These are phyloP conservation scores for Anthoptus insignis DNA, from an alignment of 2,888 invertebrate species.

Conservation along the genomic window DNA sequence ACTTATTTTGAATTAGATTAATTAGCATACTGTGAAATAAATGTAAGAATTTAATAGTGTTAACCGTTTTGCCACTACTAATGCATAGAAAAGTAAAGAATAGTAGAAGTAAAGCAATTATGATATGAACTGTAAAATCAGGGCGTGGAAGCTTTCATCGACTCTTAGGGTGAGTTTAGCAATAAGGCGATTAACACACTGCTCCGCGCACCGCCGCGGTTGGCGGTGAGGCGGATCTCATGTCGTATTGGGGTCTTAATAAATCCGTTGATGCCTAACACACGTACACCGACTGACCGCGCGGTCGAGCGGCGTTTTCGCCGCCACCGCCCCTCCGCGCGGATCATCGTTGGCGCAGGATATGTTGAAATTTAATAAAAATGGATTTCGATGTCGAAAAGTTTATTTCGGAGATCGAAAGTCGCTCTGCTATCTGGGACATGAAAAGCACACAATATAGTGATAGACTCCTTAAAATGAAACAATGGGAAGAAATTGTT, in stretches of 20 bases:
- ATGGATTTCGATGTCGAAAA: constrained; percentile 7
- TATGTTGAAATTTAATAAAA: not conserved
- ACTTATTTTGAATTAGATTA: constrained; percentile 45
- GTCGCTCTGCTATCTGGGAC: not conserved
- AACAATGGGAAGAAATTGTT: too few relatives aligned
- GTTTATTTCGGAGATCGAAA: constrained; percentile 6
- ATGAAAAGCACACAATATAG: too few relatives aligned
- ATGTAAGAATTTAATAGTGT: too few relatives aligned
- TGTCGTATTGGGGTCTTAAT: constrained; percentile 2
- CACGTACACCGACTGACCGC: constrained; percentile 9
- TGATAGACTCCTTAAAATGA: too few relatives aligned
- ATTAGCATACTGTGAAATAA: constrained; percentile 29
- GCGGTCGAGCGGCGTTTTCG: constrained; percentile 8
- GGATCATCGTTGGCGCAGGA: not conserved
- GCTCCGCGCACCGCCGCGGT: not conserved
- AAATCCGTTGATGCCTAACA: not conserved
- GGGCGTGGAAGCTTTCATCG: too few relatives aligned
- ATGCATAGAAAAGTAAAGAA: too few relatives aligned
- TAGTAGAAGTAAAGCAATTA: too few relatives aligned
- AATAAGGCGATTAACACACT: too few relatives aligned
- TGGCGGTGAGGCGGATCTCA: not conserved
- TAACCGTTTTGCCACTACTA: too few relatives aligned
- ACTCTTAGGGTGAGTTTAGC: too few relatives aligned
- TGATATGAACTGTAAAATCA: too few relatives aligned
- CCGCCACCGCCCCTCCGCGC: not conserved